Evolutionary conservation across 2,797 vertebrate species (phyloP), one percentile per base, ranked within the genome.

Genomic region (Poeciliopsis infans): DNA sequence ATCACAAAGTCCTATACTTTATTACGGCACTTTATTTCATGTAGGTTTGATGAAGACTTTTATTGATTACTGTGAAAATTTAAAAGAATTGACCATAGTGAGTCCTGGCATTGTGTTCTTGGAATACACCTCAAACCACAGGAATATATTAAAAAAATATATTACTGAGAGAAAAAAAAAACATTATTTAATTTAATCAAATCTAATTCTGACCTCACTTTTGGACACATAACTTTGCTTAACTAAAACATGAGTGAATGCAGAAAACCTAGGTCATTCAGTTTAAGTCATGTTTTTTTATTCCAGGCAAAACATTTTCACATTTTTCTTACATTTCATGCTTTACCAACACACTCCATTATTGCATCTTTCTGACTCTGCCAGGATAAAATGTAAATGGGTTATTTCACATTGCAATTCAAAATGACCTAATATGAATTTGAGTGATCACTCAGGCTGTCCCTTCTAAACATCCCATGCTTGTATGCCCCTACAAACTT

Each of bases 401-500:
- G 53, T 47, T 57, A 43, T 75, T 78, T 70, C 46, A 43, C 25
- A 73, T 47, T 59, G 18, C 20, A 75, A 23, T 64, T n/a, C 49
- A 69, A 82, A 57, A 43, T 41, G 36, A 53, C 39, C 20, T 16
- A 20, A 55, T 47, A 13, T 6, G 41, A 64, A 39, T 47, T 20
- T 68, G 70, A 2, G 2, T 39, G 41, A 49, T 49, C 39, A 51
- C 43, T 55, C 12, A 61, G 36, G 7, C 49, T 18, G 5, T 57
- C 43, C 69, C 13, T 31, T 68, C 6, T 10, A 51, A 31, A 46
- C 82, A 55, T 33, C 45, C 57, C 49, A 74, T 85, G 55, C 25
- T n/a, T 82, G 53, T 46, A 59, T 76, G 46, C 8, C n/a, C 33
- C 72, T 36, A 75, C 28, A 80, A 79, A 57, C 75, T 81, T 69